These are phyloP conservation scores for Arenicola marina DNA, from an alignment of 2,888 invertebrate genomes.

Conservation along the genomic window DNA sequence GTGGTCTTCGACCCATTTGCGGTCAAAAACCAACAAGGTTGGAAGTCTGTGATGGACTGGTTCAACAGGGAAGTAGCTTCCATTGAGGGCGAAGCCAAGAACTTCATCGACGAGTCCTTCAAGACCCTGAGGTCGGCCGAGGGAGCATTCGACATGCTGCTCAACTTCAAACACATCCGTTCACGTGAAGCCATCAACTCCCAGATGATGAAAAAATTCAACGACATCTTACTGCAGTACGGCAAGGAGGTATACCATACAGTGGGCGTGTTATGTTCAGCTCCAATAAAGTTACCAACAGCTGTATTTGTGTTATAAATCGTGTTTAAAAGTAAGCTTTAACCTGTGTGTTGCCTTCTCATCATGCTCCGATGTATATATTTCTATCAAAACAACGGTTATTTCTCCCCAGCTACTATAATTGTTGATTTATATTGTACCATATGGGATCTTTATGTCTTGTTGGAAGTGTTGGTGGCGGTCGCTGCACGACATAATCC, in stretches of 20 bases:
- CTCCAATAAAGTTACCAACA: too few species aligned
- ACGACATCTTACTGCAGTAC: constrained; percentile 82
- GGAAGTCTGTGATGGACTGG: constrained; percentile 80
- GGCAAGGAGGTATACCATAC: constrained; percentile 84
- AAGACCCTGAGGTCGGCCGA: constrained; percentile 79
- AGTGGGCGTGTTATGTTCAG: too few species aligned
- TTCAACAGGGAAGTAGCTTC: constrained; percentile 76
- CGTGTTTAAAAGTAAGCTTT: too few species aligned
- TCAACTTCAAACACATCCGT: constrained; percentile 79
- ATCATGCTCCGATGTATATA: too few species aligned
- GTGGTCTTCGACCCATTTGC: constrained; percentile 84
- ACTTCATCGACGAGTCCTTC: constrained; percentile 85
- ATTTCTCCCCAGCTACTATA: too few species aligned
- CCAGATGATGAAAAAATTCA: constrained; percentile 80
- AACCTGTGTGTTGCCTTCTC: too few species aligned
- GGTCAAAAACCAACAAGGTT: constrained; percentile 78
- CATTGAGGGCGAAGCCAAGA: constrained; percentile 81
- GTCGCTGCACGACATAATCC: too few species aligned
- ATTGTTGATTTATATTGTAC: too few species aligned
- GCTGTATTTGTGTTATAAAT: too few species aligned
- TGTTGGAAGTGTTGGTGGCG: too few species aligned
- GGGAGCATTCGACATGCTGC: constrained; percentile 77
- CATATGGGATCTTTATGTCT: too few species aligned
- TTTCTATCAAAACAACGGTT: too few species aligned
- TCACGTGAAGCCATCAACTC: constrained; percentile 75